Evolutionary conservation across 2,113 vertebrate species (phyloP), one percentile per base, ranked within the genome.

Genomic region (Trichomycterus rosablanca): DNA sequence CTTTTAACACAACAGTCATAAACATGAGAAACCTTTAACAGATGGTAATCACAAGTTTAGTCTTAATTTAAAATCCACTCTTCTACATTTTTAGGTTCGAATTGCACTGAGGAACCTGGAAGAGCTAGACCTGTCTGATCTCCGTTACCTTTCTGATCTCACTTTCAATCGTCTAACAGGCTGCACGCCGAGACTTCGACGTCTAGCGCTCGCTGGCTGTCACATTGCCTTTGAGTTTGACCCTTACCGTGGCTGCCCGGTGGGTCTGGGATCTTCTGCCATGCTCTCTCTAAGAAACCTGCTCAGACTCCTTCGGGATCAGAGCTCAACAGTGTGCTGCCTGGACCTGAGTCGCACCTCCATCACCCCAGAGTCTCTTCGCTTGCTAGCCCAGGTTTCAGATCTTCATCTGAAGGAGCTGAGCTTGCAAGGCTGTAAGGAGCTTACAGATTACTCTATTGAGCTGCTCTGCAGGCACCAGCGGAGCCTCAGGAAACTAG

Each of bases 291-390:
- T 93, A 42, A 65, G 51, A 50, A 91, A 90, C 69, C 64, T 93
- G 46, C 77, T 82, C n/a, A 72, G 11, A 23, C 78, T 93, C 9
- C 40, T 93, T 2, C 71, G 55, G 18, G 75, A 81, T 63, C 83
- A 81, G 73, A 87, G 78, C 1, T 12, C 65, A 44, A 81, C 70
- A 1, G 45, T 93, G 0, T 68, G 70, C 0, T 71, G 76, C 32
- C 76, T 93, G 76, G 86, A 92, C 76, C 75, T 93, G 63, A 90
- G 90, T 52, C 82, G 85, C 37, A 92, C 90, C 32, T 78, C 81
- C 45, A 84, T 94, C 75, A 88, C 78, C 0, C 80, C 83, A 0
- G 75, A 87, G 59, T 87, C 86, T 0, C 72, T 92, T n/a, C 71
- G 73, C 55, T 79, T 80, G 1, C 59, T 92, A 44, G 84, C 78